Evolutionary conservation across 2,888 invertebrate genomes (phyloP), one percentile per base, ranked within the genome.

Genomic region (Phorcus lineatus): DNA sequence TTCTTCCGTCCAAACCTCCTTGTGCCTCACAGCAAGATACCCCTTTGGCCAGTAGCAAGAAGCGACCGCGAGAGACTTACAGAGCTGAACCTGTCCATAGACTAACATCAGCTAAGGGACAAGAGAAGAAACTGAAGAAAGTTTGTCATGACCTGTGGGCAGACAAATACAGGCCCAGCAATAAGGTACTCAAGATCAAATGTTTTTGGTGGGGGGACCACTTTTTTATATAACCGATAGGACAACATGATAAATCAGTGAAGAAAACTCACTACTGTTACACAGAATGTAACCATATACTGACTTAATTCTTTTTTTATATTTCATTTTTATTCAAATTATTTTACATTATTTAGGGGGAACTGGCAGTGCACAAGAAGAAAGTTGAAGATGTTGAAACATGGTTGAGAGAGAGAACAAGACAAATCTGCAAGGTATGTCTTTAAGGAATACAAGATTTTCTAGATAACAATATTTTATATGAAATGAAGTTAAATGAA

Each of bases 321-420:
- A 36, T 4, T 4, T 4, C 7, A 4, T 2, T 36, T 36, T 36
- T 36, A 19, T 66, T 22, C 7, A 2, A 77, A 78, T 24, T 70
- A 19, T 47, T 47, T 9, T 47, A 47, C 76, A 11, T 74, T 55
- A 79, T 86, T 31, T 80, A 91, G 91, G 82, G 82, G 62, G 96
- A 96, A 74, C 93, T 97, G 77, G 96, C 96, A 62, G 95, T 97
- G 6, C 95, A 97, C 90, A 93, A 94, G 81, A 97, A 96, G 92
- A 97, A 97, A 93, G 92, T 96, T 2, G 94, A 94, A 87, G 96
- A 96, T 93, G 94, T 97, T 54, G 95, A 95, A 87, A 94, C 94
- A 36, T 97, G 96, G 96, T 87, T 97, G 74, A 88, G 80, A 19
- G 74, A 80, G 24, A 83, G 54, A 31, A 53, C 78, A 19, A 54